Percentiles rank a stretch among this genome's conserved stretches.
phyloP scores from a whole-genome alignment of 2,113 vertebrate genomes.

The Thomomys bottae region DNA sequence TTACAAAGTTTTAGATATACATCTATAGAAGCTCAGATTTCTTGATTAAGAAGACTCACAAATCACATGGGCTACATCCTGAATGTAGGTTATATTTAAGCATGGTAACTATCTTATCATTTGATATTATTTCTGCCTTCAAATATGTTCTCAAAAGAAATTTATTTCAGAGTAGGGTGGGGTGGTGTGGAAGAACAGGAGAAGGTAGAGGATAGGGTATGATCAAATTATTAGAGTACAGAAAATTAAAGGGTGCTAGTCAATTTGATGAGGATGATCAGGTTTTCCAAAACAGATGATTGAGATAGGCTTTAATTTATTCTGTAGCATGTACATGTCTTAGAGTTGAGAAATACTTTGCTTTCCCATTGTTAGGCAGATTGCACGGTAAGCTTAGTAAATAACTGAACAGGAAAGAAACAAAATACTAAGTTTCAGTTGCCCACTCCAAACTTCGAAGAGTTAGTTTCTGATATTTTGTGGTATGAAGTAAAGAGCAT shows the following conservation, averaged over 20 bases:
- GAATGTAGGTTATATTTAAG: background rate
- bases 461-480: background rate
- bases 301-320: constrained; percentile 12
- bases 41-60: background rate
- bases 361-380: background rate
- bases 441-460: background rate
- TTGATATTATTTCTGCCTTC: background rate
- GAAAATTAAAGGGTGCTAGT: background rate
- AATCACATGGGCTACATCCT: background rate
- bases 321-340: background rate
- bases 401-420: background rate
- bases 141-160: background rate
- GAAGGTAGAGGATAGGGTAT: background rate
- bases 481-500: background rate
- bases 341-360: background rate
- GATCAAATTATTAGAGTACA: background rate
- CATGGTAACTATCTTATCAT: background rate
- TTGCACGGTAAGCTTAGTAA: background rate
- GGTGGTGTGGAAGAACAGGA: background rate
- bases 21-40: background rate
- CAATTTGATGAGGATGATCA: background rate
- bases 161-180: background rate
- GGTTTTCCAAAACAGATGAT: background rate
- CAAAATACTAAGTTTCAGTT: background rate
- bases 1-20: background rate